Conservation (phyloP, 2,797 vertebrate genomes). For the Periparus ater region DNA sequence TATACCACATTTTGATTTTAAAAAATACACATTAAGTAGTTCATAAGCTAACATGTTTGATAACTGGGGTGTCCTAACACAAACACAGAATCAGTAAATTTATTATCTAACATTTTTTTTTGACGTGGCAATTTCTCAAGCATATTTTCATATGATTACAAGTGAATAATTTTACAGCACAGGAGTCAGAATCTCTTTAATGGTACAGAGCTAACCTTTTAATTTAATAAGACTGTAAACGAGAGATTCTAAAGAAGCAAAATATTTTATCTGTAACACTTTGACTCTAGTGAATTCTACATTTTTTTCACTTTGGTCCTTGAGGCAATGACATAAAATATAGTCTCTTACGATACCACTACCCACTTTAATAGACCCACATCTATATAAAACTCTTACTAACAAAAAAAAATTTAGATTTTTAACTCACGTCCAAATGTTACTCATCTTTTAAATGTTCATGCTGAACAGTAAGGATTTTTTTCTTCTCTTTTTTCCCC, state of each 20-base stretch:
- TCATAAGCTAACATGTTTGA: not conserved
- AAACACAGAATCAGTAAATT: not conserved
- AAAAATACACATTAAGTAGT: not conserved
- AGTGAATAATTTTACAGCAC: not conserved
- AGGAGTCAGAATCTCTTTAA: not conserved
- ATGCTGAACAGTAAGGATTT: not conserved
- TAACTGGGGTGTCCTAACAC: not conserved
- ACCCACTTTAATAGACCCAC: not conserved
- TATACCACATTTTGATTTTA: not conserved
- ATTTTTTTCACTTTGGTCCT: not conserved
- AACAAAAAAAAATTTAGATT: not conserved
- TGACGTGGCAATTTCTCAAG: not conserved
- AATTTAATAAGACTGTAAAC: not conserved
- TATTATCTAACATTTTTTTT: not conserved
- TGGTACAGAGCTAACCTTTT: slow-evolving; percentile 6
- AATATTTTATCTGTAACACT: not conserved
- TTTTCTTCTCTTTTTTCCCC: not conserved
- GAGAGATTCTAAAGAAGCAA: slow-evolving; percentile 19
- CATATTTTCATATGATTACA: not conserved
- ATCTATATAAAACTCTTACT: not conserved
- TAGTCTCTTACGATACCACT: not conserved
- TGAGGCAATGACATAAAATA: not conserved
- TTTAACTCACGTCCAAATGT: not conserved
- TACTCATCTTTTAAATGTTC: not conserved
- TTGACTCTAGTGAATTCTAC: not conserved